Evolutionary conservation across 2,113 vertebrate species (phyloP).

Genomic region (Gallinago media): DNA sequence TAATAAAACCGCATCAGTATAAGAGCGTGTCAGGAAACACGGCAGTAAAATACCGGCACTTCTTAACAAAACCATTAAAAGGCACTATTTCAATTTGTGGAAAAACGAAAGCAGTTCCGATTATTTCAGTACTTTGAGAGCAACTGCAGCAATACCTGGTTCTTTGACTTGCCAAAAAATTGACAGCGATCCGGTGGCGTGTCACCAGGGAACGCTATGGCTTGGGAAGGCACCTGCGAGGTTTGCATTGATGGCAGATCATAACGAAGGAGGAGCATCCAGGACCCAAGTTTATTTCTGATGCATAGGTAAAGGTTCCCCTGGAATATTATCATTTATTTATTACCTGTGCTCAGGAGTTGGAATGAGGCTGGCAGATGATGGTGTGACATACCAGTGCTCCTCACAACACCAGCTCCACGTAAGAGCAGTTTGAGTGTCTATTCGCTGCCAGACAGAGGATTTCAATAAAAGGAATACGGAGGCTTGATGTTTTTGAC

Average conservation of each 20-base stretch:
- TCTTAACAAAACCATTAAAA: background rate
- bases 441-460: background rate
- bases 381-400: background rate
- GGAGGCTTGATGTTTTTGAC: background rate
- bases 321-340: background rate
- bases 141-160: background rate
- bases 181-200: background rate
- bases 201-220: fast-evolving
- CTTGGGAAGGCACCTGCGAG: background rate
- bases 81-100: background rate
- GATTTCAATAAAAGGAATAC: background rate
- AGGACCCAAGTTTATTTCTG: background rate
- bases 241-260: background rate
- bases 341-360: background rate
- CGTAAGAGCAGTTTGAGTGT: background rate
- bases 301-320: background rate
- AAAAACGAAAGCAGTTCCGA: background rate
- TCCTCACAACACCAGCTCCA: background rate
- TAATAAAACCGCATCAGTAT: background rate
- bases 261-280: background rate
- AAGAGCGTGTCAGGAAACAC: background rate
- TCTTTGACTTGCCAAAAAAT: background rate
- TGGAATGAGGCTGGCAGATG: background rate
- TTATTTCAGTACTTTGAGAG: background rate
- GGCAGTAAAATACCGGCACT: background rate